Conservation (phyloP, 2,888 invertebrate species). For the Dioctria linearis region DNA sequence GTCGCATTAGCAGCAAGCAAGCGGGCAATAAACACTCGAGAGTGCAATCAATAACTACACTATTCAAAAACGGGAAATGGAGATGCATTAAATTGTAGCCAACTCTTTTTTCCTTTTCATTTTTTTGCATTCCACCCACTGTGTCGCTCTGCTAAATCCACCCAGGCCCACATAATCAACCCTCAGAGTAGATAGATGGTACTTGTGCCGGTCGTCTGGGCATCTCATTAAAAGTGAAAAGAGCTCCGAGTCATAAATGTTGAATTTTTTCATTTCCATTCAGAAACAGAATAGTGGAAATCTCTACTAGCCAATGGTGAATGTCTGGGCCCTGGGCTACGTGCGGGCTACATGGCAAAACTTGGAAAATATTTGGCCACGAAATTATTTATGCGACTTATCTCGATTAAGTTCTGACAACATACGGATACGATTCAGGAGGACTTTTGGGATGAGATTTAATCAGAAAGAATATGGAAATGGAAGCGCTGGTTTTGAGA, state of each 20-base stretch:
- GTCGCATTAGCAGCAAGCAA: not conserved
- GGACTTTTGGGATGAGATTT: not conserved
- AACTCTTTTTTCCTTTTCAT: not conserved
- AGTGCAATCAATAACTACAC: constrained; percentile 8
- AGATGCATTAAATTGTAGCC: not conserved
- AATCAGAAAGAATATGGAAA: not conserved
- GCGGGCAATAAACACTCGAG: not conserved
- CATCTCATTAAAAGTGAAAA: constrained; percentile 13
- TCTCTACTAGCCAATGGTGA: not conserved
- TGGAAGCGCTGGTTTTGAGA: not conserved
- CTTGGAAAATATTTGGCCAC: not conserved
- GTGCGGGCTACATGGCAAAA: not conserved
- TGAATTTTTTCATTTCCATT: constrained; percentile 33
- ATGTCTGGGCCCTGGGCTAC: constrained; percentile 2
- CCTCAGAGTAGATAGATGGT: not conserved
- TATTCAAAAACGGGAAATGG: not conserved
- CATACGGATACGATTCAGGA: not conserved
- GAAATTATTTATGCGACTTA: constrained; percentile 26
- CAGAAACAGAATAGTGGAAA: constrained; percentile 1
- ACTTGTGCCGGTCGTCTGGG: constrained; percentile 10
- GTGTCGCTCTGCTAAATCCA: too few species aligned
- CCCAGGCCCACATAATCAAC: not conserved
- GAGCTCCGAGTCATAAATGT: constrained; percentile 26
- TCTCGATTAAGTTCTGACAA: constrained; percentile 11
- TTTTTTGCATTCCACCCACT: too few species aligned